These are phyloP conservation scores for Schrankia costaestrigalis DNA, from an alignment of 2,888 invertebrate genomes.

Conservation along the genomic window DNA sequence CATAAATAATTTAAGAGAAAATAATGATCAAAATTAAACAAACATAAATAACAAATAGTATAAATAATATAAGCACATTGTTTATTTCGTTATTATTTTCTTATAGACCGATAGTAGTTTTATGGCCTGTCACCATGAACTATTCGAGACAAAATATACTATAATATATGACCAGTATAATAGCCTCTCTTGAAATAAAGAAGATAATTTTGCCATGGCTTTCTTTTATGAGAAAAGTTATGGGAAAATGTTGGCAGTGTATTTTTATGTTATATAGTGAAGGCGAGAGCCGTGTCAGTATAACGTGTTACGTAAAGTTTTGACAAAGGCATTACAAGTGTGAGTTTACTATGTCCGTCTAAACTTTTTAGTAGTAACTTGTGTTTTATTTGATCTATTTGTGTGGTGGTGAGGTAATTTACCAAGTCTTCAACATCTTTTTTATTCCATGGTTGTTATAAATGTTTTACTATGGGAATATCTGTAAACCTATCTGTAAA, in stretches of 20 bases:
- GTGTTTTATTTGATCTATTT: too few species aligned
- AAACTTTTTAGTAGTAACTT: not conserved
- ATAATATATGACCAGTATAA: slow-evolving; percentile 40
- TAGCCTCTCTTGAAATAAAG: slow-evolving; percentile 35
- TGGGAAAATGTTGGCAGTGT: not conserved
- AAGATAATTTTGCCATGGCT: slow-evolving; percentile 9
- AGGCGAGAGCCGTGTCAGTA: not conserved
- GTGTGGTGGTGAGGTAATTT: too few species aligned
- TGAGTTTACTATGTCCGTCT: not conserved
- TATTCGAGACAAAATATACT: slow-evolving; percentile 28
- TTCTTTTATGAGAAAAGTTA: slow-evolving; percentile 5
- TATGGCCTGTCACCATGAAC: slow-evolving; percentile 31
- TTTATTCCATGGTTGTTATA: too few species aligned
- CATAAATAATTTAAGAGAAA: too few species aligned
- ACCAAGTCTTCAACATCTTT: too few species aligned
- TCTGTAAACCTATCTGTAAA: too few species aligned
- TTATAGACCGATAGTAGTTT: slow-evolving; percentile 44
- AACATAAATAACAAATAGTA: slow-evolving; percentile 23
- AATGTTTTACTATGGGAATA: too few species aligned
- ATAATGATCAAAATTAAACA: too few species aligned
- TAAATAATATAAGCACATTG: slow-evolving; percentile 25
- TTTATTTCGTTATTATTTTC: slow-evolving; percentile 42
- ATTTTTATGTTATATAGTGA: not conserved
- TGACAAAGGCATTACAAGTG: too few species aligned
- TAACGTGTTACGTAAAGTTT: too few species aligned